These are phyloP conservation scores for Folsomia manolachei DNA, from an alignment of 2,888 invertebrate species.

Conservation along the genomic window DNA sequence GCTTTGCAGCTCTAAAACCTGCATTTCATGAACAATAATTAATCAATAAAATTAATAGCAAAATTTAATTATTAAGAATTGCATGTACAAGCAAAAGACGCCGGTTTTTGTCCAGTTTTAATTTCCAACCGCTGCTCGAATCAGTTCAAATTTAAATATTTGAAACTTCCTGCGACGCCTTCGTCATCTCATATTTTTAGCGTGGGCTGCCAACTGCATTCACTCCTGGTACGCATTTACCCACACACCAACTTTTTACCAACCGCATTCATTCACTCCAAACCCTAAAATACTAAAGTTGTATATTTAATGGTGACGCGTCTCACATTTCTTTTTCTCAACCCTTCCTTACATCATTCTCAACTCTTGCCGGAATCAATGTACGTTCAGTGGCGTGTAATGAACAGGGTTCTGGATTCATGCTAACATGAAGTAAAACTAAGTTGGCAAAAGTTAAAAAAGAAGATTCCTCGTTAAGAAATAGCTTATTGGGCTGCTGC, in stretches of 20 bases:
- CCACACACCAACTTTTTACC: neutral
- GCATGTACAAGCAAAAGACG: too few species aligned
- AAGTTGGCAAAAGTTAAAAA: neutral
- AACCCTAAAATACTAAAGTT: neutral
- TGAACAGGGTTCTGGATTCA: neutral
- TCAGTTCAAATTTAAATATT: constrained; percentile 1
- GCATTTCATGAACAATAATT: too few species aligned
- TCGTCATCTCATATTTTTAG: constrained; percentile 49
- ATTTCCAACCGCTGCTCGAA: too few species aligned
- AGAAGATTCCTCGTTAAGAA: too few species aligned
- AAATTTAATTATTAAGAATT: too few species aligned
- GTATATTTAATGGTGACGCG: neutral
- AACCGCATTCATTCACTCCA: constrained; percentile 1
- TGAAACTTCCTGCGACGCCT: constrained; percentile 19
- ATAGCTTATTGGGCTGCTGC: too few species aligned
- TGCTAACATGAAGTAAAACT: too few species aligned
- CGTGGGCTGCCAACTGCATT: constrained; percentile 37
- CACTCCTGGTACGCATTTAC: constrained; percentile 3
- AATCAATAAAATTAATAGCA: too few species aligned
- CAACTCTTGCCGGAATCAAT: too few species aligned
- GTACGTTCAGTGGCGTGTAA: neutral
- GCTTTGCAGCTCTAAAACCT: too few species aligned
- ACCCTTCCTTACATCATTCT: too few species aligned
- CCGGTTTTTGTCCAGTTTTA: too few species aligned
- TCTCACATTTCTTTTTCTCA: neutral